phyloP scores from a whole-genome alignment of 2,888 invertebrate genomes.

The Drosophila greeni region DNA sequence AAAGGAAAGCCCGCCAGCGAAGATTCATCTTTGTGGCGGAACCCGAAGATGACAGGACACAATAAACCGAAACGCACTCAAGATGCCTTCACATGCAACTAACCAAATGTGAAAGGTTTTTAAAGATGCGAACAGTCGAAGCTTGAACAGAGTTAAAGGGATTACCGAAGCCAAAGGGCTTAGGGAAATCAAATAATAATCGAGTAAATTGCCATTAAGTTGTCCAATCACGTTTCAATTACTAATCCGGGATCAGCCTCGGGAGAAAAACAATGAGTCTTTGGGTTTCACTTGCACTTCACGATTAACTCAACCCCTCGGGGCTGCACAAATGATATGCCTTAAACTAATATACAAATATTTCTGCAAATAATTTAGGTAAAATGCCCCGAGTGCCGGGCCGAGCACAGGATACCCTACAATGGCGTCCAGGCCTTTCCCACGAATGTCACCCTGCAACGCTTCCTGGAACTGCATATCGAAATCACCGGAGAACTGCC shows the following conservation, averaged over 20 bases:
- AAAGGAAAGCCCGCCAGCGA: constrained; percentile 25
- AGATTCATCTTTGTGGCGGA: constrained; percentile 26
- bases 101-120: constrained; percentile 57
- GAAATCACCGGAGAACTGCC: constrained; percentile 94
- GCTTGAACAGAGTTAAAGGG: neutral
- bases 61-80: constrained; percentile 48
- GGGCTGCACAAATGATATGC: neutral
- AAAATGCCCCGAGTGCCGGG: constrained; percentile 98
- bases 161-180: neutral
- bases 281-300: neutral
- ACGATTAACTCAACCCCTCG: neutral
- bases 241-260: neutral
- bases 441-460: constrained; percentile 95
- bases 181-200: neutral
- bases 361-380: constrained; percentile 81
- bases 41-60: constrained; percentile 45
- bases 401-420: constrained; percentile 97
- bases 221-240: constrained; percentile 11
- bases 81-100: constrained; percentile 60
- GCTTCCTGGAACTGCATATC: constrained; percentile 95
- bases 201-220: neutral
- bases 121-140: constrained; percentile 58
- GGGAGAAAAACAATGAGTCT: neutral
- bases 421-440: constrained; percentile 96
- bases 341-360: constrained; percentile 17